phyloP scores from a whole-genome alignment of 1,140 invertebrate species.

The Chironomus tepperi region DNA sequence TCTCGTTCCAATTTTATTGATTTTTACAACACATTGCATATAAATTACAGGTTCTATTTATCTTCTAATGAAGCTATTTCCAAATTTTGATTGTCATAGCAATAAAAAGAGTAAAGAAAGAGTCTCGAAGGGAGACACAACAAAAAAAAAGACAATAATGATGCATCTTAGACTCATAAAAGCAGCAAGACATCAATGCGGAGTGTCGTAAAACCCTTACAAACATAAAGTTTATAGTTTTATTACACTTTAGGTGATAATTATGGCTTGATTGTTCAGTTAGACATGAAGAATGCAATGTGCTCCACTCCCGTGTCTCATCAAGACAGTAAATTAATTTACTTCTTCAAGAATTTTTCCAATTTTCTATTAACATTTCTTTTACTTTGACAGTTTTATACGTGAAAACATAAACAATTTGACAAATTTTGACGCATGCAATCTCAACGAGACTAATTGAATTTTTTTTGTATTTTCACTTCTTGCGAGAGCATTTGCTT shows the following conservation, averaged over 20 bases:
- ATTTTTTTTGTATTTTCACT: too few species aligned
- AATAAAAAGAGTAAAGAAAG: too few species aligned
- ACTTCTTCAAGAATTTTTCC: not conserved
- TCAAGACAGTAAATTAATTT: not conserved
- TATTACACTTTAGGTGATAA: slow-evolving; percentile 13
- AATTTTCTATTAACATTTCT: slow-evolving; percentile 9
- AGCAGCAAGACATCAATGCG: not conserved
- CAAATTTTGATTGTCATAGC: not conserved
- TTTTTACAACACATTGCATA: not conserved
- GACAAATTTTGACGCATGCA: not conserved
- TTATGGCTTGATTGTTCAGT: not conserved
- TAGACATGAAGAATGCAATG: not conserved
- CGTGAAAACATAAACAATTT: not conserved
- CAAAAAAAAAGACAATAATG: not conserved
- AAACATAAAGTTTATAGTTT: not conserved
- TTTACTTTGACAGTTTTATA: not conserved
- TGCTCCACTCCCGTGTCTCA: not conserved
- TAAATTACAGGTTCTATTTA: not conserved
- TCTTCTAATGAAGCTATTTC: not conserved
- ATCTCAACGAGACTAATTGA: too few species aligned
- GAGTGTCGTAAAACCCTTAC: slow-evolving; percentile 6
- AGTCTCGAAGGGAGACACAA: not conserved
- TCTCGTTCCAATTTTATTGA: not conserved
- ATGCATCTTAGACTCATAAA: slow-evolving; percentile 1
- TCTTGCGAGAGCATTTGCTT: too few species aligned